Base-by-base conservation (phyloP, 2,113 vertebrate species). In the Vulpes lagopus region DNA sequence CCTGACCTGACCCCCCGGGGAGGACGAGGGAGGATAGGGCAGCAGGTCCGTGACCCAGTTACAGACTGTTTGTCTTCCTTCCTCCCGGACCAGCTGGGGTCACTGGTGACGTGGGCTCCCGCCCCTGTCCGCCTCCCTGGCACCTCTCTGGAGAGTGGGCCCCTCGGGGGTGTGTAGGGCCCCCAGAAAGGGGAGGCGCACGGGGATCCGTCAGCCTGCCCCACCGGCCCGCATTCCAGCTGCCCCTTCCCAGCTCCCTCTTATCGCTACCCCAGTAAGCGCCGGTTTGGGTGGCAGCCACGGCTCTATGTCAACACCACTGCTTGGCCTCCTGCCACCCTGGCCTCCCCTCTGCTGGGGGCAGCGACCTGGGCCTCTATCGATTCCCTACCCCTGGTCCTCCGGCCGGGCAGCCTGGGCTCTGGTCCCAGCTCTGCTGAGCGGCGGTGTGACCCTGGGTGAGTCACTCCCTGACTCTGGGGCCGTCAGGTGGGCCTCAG, bases 81-180 rank as follows among this genome's bases (percentile, higher is more conserved):
- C n/a, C 62, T 79, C 69, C 76, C 3, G 11, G 64, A n/a, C 51
- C 64, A 38, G 98, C 98, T 85, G 95, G 98, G 97, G 97, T 78
- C 95, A 98, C 95, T 92, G 92, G 97, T 97, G 69, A 97, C 89
- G 85, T 98, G 97, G 98, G 97, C 95, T 11, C 38, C 19, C 2
- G 3, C 97, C 98, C 67, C 95, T 89, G 97, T 94, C 97, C 60
- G 82, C 97, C 97, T 97, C 92, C 98, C 97, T 86, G 80, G 98
- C 84, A 60, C 53, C 79, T 86, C 23, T 51, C 60, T 81, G 60
- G 16, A 23, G 80, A 51, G 30, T 30, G 57, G 19, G 7, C 25
- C 4, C 6, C 0, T 78, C 10, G 62, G 4, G 30, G 51, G 16
- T 43, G 43, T 43, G 43, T 8, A 19, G 53, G 67, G 35, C 20